A percentile compares a stretch with the other conserved stretches of the same genome.
Evolutionary conservation across 2,113 vertebrate species (phyloP).

Genomic region (Periophthalmus modestus): DNA sequence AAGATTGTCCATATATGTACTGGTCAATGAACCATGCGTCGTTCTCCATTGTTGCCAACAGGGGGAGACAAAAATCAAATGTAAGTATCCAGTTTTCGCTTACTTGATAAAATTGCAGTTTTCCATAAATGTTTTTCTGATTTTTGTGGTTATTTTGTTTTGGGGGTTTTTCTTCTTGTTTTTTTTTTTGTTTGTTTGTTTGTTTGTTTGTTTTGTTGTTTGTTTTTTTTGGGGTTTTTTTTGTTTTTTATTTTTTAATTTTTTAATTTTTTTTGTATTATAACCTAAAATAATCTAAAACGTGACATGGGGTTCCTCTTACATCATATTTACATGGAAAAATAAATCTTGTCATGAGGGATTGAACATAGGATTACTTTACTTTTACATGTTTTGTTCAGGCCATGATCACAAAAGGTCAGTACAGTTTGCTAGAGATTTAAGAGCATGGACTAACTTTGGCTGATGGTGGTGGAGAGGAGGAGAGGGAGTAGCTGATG

Average conservation of each 20-base stretch:
- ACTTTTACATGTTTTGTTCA: not conserved
- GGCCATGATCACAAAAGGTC: not conserved
- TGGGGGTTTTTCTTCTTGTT: too few species aligned
- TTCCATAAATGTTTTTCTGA: too few species aligned
- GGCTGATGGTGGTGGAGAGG: not conserved
- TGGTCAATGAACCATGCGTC: not conserved
- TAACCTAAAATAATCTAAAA: not conserved
- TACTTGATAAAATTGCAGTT: not conserved
- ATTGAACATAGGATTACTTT: not conserved
- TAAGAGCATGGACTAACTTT: not conserved
- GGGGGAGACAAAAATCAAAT: not conserved
- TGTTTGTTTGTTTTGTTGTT: too few species aligned
- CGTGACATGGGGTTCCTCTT: not conserved
- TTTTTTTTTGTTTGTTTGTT: too few species aligned
- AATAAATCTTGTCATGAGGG: not conserved
- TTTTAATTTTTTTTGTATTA: too few species aligned
- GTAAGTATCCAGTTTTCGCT: not conserved
- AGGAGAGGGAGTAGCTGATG: not conserved
- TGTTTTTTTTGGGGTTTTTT: too few species aligned
- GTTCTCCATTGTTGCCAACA: not conserved
- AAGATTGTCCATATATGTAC: too few species aligned
- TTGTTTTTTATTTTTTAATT: too few species aligned
- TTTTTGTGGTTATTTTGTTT: too few species aligned
- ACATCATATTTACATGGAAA: not conserved
- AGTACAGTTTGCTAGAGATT: not conserved